These are phyloP conservation scores for Catamblyrhynchus diadema DNA, from an alignment of 2,797 vertebrate genomes.

Conservation along the genomic window DNA sequence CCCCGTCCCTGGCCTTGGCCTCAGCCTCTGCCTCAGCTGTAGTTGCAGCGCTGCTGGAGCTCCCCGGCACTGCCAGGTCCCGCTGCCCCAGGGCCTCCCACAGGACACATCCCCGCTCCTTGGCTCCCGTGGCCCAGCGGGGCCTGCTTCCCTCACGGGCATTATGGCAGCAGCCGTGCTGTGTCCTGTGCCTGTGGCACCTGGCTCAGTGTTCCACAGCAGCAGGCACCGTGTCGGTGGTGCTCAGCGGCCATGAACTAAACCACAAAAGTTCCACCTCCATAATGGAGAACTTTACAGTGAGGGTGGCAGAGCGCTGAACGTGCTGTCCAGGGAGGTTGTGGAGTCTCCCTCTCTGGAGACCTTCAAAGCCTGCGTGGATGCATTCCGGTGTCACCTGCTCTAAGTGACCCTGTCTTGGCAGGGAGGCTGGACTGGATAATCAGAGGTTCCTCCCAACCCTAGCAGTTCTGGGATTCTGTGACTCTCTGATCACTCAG, in stretches of 20 bases:
- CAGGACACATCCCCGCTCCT: fast-evolving
- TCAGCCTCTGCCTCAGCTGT: background rate
- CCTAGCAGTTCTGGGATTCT: background rate
- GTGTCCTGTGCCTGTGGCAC: fast-evolving
- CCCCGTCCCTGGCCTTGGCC: background rate
- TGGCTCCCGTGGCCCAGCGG: background rate
- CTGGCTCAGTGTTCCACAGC: fast-evolving
- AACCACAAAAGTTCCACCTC: background rate
- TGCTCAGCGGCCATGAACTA: background rate
- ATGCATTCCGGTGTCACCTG: background rate
- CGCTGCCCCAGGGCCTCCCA: fast-evolving
- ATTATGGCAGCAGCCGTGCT: fast-evolving
- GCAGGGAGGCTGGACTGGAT: background rate
- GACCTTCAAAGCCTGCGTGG: fast-evolving
- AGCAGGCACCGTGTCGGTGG: no score
- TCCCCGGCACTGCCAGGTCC: fast-evolving
- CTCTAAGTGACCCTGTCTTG: background rate
- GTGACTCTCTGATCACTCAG: background rate
- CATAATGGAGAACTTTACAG: fast-evolving
- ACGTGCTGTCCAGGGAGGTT: background rate
- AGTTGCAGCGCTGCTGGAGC: background rate
- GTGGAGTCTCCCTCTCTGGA: background rate
- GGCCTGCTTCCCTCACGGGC: fast-evolving
- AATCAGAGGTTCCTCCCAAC: background rate
- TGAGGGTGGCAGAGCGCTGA: background rate